Evolutionary conservation across 2,113 vertebrate genomes (phyloP), one percentile per base, ranked within the genome.

Genomic region (Cephalopterus ornatus): DNA sequence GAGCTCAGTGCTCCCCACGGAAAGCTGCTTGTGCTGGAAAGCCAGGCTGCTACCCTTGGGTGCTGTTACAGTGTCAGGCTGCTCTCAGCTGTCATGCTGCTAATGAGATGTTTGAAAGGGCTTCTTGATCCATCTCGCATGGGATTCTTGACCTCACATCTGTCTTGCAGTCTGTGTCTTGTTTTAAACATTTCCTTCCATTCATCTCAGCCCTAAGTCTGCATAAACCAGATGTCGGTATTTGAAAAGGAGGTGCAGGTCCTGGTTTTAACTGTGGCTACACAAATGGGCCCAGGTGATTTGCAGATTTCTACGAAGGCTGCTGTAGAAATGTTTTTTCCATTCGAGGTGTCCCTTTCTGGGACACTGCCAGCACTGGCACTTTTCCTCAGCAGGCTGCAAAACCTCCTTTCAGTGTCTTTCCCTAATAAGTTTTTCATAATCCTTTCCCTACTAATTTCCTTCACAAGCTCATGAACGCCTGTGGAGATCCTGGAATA

Each of bases 111-210:
- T 93, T 89, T 94, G 81, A 85, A 92, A 82, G n/a, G 53, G 52
- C 81, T 82, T 78, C 90, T 85, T 52, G 44, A 87, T 89, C 77
- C 56, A 11, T 68, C 78, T 81, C 9, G 0, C 35, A 4, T 11
- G 90, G 85, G 58, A 75, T 94, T 75, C 88, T 82, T 88, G 81
- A 89, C 70, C 62, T 94, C 81, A 26, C 70, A 76, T 89, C 88
- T 94, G 81, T 65, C 90, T 88, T 76, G 53, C 19, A 53, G 62
- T 56, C 73, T 85, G 42, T 41, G 53, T 44, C 82, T 88, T 65
- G 53, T 37, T 95, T 72, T 44, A 93, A 94, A 90, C 16, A 33
- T 85, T 93, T 87, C 52, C 44, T 85, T 88, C 62, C 28, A 56
- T 87, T 91, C 35, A 21, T 55, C 30, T 89, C 46, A 23, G 65